Evolutionary conservation across 1,140 invertebrate genomes (phyloP), one percentile per base, ranked within the genome.

Genomic region (Sminthurides bifidus): DNA sequence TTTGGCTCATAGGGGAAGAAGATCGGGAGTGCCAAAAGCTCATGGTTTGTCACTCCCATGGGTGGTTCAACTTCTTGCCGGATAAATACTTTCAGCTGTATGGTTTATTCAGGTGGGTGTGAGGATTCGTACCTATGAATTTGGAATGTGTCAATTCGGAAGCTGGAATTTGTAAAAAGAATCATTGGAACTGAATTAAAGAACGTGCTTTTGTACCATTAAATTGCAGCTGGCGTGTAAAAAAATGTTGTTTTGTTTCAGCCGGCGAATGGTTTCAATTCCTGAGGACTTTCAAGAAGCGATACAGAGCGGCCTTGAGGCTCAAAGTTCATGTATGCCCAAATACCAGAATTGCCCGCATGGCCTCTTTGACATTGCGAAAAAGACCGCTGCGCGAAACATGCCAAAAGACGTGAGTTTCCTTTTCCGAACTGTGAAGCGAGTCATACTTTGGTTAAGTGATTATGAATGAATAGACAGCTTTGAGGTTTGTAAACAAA

Each of bases 31-130:
- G 62, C n/a, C 48, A 49, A 26, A 52, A 55, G 40, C 38, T 64
- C 1, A 44, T 64, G 48, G 56, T 59, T 37, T 64, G 62, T 26
- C 62, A 64, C 51, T 55, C 62, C 23, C 62, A 64, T 51, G 62
- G 62, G 41, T 64, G 60, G 35, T 17, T 64, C 1, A n/a, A 24
- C 4, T 56, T 52, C 31, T 24, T 60, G 8, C 62, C 62, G 0
- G 15, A 40, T 6, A 12, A 24, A 26, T 19, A 46, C 5, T 2
- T 60, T 2, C 52, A 51, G 30, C 15, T 55, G 24, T 58, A 56
- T 35, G 31, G 48, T 0, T 35, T 58, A 15, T 56, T 64, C 29
- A 64, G 58, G 62, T 64, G 56, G 53, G 29, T 19, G 10, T n/a
- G n/a, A n/a, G n/a, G n/a, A n/a, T n/a, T n/a, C n/a, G n/a, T n/a